Evolutionary conservation across 2,113 vertebrate species (phyloP), one percentile per base, ranked within the genome.

Genomic region (Rhinopomastus cyanomelas): DNA sequence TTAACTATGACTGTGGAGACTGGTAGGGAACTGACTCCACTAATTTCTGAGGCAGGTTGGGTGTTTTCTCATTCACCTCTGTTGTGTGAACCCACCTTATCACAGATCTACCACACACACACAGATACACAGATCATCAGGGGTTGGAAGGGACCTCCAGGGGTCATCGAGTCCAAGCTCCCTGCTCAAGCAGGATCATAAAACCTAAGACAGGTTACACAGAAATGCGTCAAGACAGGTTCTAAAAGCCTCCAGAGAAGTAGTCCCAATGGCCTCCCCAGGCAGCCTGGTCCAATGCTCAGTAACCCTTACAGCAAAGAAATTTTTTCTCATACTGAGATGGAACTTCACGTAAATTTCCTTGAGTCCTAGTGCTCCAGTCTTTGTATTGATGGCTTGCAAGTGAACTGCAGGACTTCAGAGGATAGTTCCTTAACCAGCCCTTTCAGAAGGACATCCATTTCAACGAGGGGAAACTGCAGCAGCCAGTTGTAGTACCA

Each of bases 11-110:
- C 11, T 81, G 39, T 46, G 60, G 66, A 90, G 84, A 65, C 13
- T 18, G 3, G 27, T 53, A 73, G 16, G n/a, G 21, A 68, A 84
- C 53, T 14, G 23, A 59, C 57, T 46, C 59, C 27, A 34, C 59
- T 94, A 74, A 88, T 76, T 88, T 66, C 74, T 93, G 57, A 92
- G 36, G 61, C 36, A 65, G 39, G 39, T 72, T 73, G 75, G 82
- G n/a, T 84, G 73, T 88, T 84, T 75, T 53, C 53, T 86, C 36
- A 57, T 88, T 90, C 84, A 75, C 60, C n/a, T 48, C 25, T 29
- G 49, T 34, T 48, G 23, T 64, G 61, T 75, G 61, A 57, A 21
- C 74, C 79, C 49, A 15, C 66, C 48, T 80, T 32, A 8, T n/a
- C 37, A n/a, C 82, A 46, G 34, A 75, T 64, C 44, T 78, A 53